Percentiles rank a stretch among this genome's conserved stretches.
Conservation (phyloP, 2,797 vertebrate genomes). For the Squalus acanthias region DNA sequence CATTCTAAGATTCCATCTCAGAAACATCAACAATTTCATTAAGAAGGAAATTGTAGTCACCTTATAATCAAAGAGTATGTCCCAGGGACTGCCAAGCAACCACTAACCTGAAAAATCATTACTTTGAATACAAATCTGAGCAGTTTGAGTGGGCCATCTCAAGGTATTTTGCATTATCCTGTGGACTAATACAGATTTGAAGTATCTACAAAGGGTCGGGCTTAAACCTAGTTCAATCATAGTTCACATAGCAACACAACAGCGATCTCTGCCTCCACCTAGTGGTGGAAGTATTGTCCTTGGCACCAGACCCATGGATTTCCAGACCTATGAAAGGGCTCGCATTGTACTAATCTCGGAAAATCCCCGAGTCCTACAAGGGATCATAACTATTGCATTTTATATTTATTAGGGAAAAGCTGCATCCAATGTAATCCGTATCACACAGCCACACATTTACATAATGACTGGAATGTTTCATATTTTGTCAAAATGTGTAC, state of each 20-base stretch:
- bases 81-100: not conserved
- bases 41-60: not conserved
- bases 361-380: too few species aligned
- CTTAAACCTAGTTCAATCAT: not conserved
- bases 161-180: not conserved
- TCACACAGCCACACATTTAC: not conserved
- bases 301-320: not conserved
- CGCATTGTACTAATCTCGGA: not conserved
- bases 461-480: conserved; percentile 17
- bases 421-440: not conserved
- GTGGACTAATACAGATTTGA: not conserved
- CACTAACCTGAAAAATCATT: not conserved
- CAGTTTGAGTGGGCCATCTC: not conserved
- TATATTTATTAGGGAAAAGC: not conserved
- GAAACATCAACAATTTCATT: not conserved
- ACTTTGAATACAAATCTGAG: too few species aligned
- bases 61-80: not conserved
- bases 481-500: conserved; percentile 35
- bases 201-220: not conserved
- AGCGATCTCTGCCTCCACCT: not conserved
- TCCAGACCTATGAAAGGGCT: conserved; percentile 3
- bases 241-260: not conserved
- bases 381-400: not conserved
- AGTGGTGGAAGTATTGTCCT: not conserved
- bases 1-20: not conserved